Percentiles rank a stretch among this genome's conserved stretches.
These are phyloP conservation scores for Apodemia duryi DNA, from an alignment of 2,888 invertebrate species.

Conservation along the genomic window DNA sequence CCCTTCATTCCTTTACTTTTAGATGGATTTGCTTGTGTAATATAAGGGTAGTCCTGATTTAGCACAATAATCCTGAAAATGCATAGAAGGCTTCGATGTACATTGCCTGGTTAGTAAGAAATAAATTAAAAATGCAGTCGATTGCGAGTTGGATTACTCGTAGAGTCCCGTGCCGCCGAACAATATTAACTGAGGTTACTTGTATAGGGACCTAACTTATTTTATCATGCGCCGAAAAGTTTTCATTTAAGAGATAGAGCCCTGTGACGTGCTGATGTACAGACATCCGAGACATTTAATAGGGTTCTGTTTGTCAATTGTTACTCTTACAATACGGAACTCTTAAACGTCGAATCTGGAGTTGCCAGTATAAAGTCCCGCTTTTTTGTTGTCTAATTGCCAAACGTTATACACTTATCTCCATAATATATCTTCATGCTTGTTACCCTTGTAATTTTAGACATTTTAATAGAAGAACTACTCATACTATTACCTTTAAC, in stretches of 20 bases:
- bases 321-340: background rate
- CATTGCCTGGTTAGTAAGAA: too few species aligned
- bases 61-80: too few species aligned
- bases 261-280: background rate
- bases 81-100: too few species aligned
- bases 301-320: background rate
- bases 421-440: constrained; percentile 2
- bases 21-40: too few species aligned
- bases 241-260: background rate
- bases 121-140: too few species aligned
- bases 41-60: too few species aligned
- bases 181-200: too few species aligned
- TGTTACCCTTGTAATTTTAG: background rate
- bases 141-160: too few species aligned
- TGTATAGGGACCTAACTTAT: too few species aligned
- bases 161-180: too few species aligned
- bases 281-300: background rate
- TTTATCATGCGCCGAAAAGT: background rate
- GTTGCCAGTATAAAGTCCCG: background rate
- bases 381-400: background rate
- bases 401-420: background rate
- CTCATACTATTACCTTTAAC: background rate
- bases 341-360: background rate
- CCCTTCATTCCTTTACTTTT: too few species aligned
- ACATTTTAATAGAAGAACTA: background rate